Evolutionary conservation across 2,888 invertebrate genomes (phyloP), one percentile per base, ranked within the genome.

Genomic region (Stratiomys singularior): DNA sequence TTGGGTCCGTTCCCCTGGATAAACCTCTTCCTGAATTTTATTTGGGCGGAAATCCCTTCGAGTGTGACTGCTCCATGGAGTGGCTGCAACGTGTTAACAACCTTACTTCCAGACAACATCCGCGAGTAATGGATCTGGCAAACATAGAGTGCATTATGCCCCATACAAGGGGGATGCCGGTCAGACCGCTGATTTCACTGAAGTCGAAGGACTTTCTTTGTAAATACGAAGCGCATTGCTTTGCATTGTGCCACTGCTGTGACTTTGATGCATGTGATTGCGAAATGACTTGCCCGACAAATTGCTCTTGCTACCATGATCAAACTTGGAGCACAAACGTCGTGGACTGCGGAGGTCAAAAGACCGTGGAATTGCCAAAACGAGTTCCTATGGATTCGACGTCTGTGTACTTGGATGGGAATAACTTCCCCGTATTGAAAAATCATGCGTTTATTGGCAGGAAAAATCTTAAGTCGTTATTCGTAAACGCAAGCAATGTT

Each of bases 231-330:
- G 94, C 94, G 78, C 96, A 97, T 87, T 98, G 98, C 88, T 97
- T 97, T 88, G 95, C 97, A 9, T 89, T 96, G 79, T 98, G 98
- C 86, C 96, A 96, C 85, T 98, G 98, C 88, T 98, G 98, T 87
- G 97, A 97, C 85, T 97, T 96, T 85, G 97, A 96, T 86, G 96
- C 96, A 79, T 98, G 98, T 87, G 97, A 98, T 88, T 98, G 98
- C 88, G 96, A 97, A 89, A 97, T 97, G 95, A 96, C 95, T 79
- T 98, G 98, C 84, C 98, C 98, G 60, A 91, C 92, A 83, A 96
- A 96, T 82, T 98, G 98, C 89, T 93, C 94, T 82, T 98, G 98
- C 86, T 97, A 96, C 88, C 96, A 96, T 87, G 97, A 98, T 85
- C 94, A 96, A 86, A 93, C 95, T 78, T 97, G 97, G 96, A 93